Base-by-base conservation (phyloP, 2,888 invertebrate species). In the Pollenia amentaria region DNA sequence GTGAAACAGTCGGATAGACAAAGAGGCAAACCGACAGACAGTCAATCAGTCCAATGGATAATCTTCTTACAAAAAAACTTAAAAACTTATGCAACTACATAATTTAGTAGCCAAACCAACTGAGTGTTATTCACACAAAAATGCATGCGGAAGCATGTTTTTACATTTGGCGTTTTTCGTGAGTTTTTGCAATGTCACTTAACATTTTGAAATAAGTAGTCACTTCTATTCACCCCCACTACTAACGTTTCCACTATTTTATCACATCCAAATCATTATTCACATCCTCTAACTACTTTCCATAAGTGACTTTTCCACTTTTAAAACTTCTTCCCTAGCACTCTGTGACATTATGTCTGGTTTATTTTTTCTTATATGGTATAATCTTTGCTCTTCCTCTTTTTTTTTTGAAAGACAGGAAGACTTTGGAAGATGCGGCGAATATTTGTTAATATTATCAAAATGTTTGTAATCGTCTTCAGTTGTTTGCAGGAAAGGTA, bases 131-230 rank as follows among this genome's bases (percentile, higher is more conserved):
- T 72, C 40, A 44, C 16, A 81, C 69, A 69, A 44, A 60, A 73
- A 60, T 64, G 77, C 48, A 77, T 77, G 64, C 87, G 87, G 87
- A 87, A 87, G 80, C 80, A 77, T 48, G 67, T 69, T 70, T 64
- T 53, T 60, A 6, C 6, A 6, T 69, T 76, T 44, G 9, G 18
- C 0, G 18, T 14, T 40, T 42, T 9, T 44, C 65, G 53, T 18
- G 29, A 29, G 21, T 40, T 29, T 72, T 29, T 44, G 57, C n/a
- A 46, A 72, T 73, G 72, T 81, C 73, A 81, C 77, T 82, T 82
- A 77, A 73, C 85, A 81, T 81, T 72, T 42, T 14, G 18, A 64
- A 62, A 53, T 11, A 16, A 62, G 14, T 62, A 42, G n/a, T 11
- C 21, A 3, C 16, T 14, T 57, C 57, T 64, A 70, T 9, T 72